Conservation (phyloP, 2,888 invertebrate genomes). For the Trichogramma dendrolimi region DNA sequence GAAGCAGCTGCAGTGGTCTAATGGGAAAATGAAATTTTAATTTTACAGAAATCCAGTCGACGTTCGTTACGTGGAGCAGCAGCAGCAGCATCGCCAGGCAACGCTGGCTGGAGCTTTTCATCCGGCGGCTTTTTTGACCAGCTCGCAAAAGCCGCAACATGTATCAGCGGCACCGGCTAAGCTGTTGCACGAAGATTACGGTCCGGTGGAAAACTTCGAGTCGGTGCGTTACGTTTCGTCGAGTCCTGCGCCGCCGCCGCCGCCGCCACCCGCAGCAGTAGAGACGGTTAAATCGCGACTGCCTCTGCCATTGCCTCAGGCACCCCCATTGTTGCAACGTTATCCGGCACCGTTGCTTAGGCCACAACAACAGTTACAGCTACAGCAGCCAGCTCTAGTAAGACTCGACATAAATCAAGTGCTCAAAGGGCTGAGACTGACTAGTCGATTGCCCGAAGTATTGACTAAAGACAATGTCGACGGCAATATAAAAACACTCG, state of each 20-base stretch:
- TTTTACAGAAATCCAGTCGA: no score
- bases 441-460: slow-evolving; percentile 72
- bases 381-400: slow-evolving; percentile 7
- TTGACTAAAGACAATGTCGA: slow-evolving; percentile 75
- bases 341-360: no score
- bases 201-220: slow-evolving; percentile 19
- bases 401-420: slow-evolving; percentile 55
- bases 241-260: background rate
- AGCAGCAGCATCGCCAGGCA: background rate
- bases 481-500: slow-evolving; percentile 71
- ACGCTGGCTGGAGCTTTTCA: background rate
- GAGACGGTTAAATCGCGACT: no score
- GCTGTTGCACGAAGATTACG: background rate
- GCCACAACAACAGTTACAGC: slow-evolving; percentile 15
- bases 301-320: no score
- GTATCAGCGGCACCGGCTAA: no score
- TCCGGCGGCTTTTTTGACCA: background rate
- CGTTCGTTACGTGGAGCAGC: background rate
- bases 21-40: no score
- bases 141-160: background rate
- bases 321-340: no score
- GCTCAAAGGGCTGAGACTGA: slow-evolving; percentile 68
- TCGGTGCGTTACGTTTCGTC: slow-evolving; percentile 14
- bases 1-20: no score
- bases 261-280: background rate